Base-by-base conservation (phyloP, 2,113 vertebrate species). In the Monopterus albus region DNA sequence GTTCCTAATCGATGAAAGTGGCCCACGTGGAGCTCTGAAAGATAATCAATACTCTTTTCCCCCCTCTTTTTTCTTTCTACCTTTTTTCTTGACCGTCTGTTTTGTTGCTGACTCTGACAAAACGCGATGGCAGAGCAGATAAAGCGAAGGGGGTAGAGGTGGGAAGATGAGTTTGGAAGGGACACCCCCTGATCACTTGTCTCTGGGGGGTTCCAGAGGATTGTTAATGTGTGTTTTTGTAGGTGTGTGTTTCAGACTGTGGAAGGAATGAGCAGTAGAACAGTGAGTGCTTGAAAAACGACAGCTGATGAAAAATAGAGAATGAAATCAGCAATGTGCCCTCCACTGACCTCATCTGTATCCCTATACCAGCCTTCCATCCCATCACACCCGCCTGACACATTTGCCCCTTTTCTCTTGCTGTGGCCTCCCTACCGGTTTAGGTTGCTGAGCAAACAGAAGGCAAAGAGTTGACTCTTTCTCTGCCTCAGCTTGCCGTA, bases 31-130 rank as follows among this genome's bases (percentile, higher is more conserved):
- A 92, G 85, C 89, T 91, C 91, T 92, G 17, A 94, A 94, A 90
- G 91, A 85, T 93, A 84, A 95, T 97, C 95, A 78, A 96, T 95
- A 94, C 75, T 72, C 82, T 78, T 73, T 75, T 62, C 42, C 47
- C 42, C 61, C 38, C 28, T 5, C 13, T 10, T 25, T 65, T 63
- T 67, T 59, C 55, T 51, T 43, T 7, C 66, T 67, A 49, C 63
- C 20, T 88, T 90, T 79, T 90, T 89, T 82, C 88, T 90, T 87
- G 85, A 91, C 85, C 69, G 56, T 87, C 81, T 77, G 45, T 87
- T 92, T 94, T 94, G 92, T 92, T 95, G 93, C 93, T 95, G 94
- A 94, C 92, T 93, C 88, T 81, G 80, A 87, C 84, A 91, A 92
- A 94, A 92, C 31, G 78, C 86, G 72, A 81, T 66, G 64, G 46